A percentile compares a stretch with the other conserved stretches of the same genome.
phyloP scores from a whole-genome alignment of 2,888 invertebrate species.

The Volucella bombylans region DNA sequence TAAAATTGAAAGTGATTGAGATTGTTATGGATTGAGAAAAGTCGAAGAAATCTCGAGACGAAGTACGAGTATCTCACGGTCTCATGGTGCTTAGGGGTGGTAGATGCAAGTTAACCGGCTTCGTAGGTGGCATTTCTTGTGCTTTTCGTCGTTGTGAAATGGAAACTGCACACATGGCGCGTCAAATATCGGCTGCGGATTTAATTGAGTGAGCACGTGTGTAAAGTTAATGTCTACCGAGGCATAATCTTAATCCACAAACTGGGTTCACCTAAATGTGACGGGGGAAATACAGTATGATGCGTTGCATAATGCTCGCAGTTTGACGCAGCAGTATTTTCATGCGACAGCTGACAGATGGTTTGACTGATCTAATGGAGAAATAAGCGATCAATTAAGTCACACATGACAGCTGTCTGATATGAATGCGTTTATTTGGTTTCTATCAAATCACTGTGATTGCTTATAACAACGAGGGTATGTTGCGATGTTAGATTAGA shows the following conservation, averaged over 20 bases:
- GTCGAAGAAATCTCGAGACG: conserved; percentile 5
- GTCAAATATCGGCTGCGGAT: conserved; percentile 16
- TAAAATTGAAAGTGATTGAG: conserved; percentile 67
- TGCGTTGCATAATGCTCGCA: conserved; percentile 2
- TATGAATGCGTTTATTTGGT: not conserved
- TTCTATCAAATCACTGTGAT: not conserved
- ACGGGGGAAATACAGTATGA: not conserved
- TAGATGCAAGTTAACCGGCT: conserved; percentile 10
- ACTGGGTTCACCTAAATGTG: too few relatives aligned
- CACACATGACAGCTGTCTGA: not conserved
- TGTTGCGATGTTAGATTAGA: too few relatives aligned
- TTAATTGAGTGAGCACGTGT: conserved; percentile 57
- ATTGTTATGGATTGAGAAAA: conserved; percentile 53
- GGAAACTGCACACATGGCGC: conserved; percentile 36
- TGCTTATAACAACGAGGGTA: too few relatives aligned
- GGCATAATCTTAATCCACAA: conserved; percentile 26
- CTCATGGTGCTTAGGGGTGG: not conserved
- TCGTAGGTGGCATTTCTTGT: conserved; percentile 55
- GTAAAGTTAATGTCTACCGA: conserved; percentile 28
- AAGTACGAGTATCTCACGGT: conserved; percentile 21
- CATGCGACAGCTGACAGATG: conserved; percentile 7
- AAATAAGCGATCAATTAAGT: not conserved
- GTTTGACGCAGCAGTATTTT: too few relatives aligned
- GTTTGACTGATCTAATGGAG: conserved; percentile 12
- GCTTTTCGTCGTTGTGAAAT: conserved; percentile 39